Evolutionary conservation across 2,113 vertebrate genomes (phyloP), one percentile per base, ranked within the genome.

Genomic region (Stigmatopora argus): DNA sequence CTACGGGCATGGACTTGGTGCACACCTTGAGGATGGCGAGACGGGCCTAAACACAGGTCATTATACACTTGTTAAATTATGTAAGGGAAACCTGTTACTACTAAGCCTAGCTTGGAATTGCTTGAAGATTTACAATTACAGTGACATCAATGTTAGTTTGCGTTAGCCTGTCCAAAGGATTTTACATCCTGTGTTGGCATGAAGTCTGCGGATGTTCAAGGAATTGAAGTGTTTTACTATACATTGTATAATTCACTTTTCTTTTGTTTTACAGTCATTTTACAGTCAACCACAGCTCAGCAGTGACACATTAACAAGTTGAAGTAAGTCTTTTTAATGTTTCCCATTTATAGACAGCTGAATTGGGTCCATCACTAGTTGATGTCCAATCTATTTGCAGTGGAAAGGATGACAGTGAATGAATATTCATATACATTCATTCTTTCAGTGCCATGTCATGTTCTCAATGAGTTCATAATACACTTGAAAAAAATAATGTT

Each of bases 11-110:
- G 11, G 75, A 86, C 66, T 88, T 67, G 0, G 93, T 93, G 70
- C 88, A 91, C 67, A 94, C 84, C 87, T 88, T 89, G 85, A 98
- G 86, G 87, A 97, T 89, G 67, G 89, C 92, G 68, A 94, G 87
- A 65, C 94, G 94, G 46, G 89, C 90, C 97, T 99, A 57, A 44
- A 80, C 23, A 69, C 47, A 79, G 4, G 26, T 13, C 26, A 56
- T 15, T 10, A 66, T 19, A 62, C 51, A 59, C 9, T 26, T 52
- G 12, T 7, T 49, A 64, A 41, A 11, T 17, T 4, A 44, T 41
- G 38, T 41, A 7, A 1, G 38, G 38, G 6, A 41, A 41, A 41
- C 38, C 38, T 41, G 38, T 41, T 9, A 26, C 10, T 53, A 9
- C 12, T 14, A 0, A 26, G 4, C 15, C 14, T 14, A 55, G 3